These are phyloP conservation scores for Calephelis nemesis DNA, from an alignment of 1,140 invertebrate genomes.

Conservation along the genomic window DNA sequence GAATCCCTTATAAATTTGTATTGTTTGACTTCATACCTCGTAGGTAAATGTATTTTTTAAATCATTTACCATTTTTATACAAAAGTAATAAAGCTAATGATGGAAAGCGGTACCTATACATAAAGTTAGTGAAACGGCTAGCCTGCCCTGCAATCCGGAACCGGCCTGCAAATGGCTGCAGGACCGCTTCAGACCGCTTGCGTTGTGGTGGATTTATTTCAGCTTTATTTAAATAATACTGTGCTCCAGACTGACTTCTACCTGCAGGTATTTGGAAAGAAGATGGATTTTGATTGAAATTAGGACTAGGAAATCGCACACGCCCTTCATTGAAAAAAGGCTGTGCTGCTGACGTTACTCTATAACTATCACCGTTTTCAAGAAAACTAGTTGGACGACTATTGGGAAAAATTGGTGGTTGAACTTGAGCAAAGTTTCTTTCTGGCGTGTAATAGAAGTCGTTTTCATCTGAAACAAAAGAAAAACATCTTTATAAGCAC, in stretches of 20 bases:
- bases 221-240: conserved; percentile 72
- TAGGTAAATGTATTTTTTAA: no score
- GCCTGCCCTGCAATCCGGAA: no score
- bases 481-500: conserved; percentile 26
- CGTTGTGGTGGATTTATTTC: conserved; percentile 59
- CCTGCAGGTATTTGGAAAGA: conserved; percentile 73
- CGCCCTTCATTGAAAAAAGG: conserved; percentile 58
- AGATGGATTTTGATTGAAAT: conserved; percentile 72
- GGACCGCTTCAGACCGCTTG: no score
- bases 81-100: no score
- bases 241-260: conserved; percentile 66
- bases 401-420: conserved; percentile 69
- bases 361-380: conserved; percentile 61
- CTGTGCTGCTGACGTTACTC: conserved; percentile 51
- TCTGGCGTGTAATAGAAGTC: conserved; percentile 72
- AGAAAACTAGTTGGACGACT: conserved; percentile 61
- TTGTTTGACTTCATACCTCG: no score
- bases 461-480: conserved; percentile 67
- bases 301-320: conserved; percentile 63
- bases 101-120: no score
- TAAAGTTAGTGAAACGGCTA: no score
- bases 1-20: no score
- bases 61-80: no score
- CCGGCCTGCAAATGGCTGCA: no score
- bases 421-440: conserved; percentile 76